Conservation (phyloP, 2,113 vertebrate genomes). For the Orcinus orca region DNA sequence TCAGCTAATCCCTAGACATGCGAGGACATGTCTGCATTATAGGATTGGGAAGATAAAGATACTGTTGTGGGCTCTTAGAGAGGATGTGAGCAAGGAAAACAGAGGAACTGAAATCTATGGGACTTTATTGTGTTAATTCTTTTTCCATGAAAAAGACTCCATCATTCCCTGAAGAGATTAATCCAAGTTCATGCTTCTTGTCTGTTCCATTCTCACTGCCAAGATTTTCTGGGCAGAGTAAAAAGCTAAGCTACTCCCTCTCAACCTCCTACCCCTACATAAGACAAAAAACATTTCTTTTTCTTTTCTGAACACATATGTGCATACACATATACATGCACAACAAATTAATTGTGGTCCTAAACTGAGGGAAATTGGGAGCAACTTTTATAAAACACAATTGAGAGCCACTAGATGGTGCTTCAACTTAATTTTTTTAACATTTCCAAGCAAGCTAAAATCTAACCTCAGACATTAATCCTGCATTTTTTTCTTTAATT, state of each 20-base stretch:
- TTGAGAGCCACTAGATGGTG: slow-evolving; percentile 82
- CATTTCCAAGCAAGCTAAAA: slow-evolving; percentile 48
- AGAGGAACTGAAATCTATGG: not conserved
- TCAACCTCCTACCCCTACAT: not conserved
- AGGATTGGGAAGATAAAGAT: not conserved
- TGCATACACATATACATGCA: not conserved
- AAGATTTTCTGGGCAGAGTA: not conserved
- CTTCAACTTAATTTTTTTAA: slow-evolving; percentile 73
- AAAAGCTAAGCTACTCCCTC: not conserved
- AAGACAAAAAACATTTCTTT: not conserved
- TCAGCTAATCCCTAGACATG: not conserved
- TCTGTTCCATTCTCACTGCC: not conserved
- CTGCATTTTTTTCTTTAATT: not conserved
- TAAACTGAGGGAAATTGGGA: slow-evolving; percentile 1
- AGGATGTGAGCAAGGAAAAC: not conserved
- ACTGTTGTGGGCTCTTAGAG: not conserved
- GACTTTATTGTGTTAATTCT: not conserved
- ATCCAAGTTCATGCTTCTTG: not conserved
- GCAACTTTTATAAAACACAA: slow-evolving; percentile 31
- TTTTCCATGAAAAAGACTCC: not conserved
- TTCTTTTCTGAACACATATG: not conserved
- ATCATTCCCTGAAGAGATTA: not conserved
- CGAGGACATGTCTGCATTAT: not conserved
- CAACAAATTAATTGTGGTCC: not conserved
- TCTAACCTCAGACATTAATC: not conserved